Evolutionary conservation across 2,888 invertebrate genomes (phyloP).

Genomic region (Andrena dorsata): DNA sequence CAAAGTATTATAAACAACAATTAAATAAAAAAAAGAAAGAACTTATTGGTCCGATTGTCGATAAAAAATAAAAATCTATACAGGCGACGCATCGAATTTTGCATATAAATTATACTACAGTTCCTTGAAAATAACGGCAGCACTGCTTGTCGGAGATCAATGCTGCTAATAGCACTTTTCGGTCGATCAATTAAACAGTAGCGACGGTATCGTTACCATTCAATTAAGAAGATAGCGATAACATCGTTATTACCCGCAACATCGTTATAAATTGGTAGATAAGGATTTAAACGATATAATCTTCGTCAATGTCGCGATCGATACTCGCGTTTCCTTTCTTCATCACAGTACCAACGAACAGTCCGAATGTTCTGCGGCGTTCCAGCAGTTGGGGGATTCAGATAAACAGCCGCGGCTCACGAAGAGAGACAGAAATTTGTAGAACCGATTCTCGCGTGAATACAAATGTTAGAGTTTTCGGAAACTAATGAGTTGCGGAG

Average conservation of each 20-base stretch:
- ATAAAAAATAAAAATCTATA: conserved; percentile 51
- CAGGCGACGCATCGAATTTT: conserved; percentile 29
- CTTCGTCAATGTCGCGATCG: conserved; percentile 16
- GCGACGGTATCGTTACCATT: conserved; percentile 22
- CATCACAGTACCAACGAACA: conserved; percentile 46
- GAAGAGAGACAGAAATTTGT: no score
- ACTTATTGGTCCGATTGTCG: conserved; percentile 71
- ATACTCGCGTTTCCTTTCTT: conserved; percentile 18
- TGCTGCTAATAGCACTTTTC: conserved; percentile 72
- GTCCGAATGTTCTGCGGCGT: background rate
- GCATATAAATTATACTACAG: conserved; percentile 42
- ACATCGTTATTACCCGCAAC: background rate
- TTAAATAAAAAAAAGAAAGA: conserved; percentile 30
- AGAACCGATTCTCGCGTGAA: no score
- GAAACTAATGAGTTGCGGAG: no score
- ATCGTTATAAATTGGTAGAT: conserved; percentile 31
- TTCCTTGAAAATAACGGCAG: conserved; percentile 55
- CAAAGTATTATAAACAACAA: conserved; percentile 45
- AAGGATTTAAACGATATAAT: conserved; percentile 31
- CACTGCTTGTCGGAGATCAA: conserved; percentile 55
- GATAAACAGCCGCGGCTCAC: background rate
- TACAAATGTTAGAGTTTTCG: no score
- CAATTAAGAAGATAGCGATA: conserved; percentile 13
- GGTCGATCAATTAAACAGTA: conserved; percentile 51
- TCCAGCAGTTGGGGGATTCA: no score